Base-by-base conservation (phyloP, 2,888 invertebrate genomes). In the Ommatoiulus sabulosus region DNA sequence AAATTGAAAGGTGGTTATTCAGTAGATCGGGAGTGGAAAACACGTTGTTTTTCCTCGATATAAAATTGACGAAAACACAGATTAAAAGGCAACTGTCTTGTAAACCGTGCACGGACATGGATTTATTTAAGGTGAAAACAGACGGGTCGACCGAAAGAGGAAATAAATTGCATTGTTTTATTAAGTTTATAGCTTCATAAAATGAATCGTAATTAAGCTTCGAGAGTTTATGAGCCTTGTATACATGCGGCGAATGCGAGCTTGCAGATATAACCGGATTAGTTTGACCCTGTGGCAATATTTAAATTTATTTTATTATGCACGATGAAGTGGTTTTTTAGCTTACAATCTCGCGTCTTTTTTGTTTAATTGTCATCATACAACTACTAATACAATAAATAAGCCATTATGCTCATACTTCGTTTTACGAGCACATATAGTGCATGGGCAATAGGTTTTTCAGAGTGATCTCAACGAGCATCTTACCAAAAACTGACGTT, bases 181-280 rank as follows among this genome's bases (percentile, higher is more conserved):
- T 63, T 63, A 63, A 63, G 6, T 63, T 63, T 63, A 63, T 63
- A 63, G 63, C 63, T 63, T 63, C 63, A 63, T 63, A 63, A 63
- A 63, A 63, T 63, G 63, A 20, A 63, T 63, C 20, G 63, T 63
- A 63, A 63, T 63, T 63, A 63, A 63, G 63, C 63, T 63, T 63
- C 20, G 20, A 63, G 63, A 20, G 63, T 63, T 63, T 63, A 63
- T 20, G 63, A 20, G 63, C 63, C 63, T 63, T 63, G 63, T 63
- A 63, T 63, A 63, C 63, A 63, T 0, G 63, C 20, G 20, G 63
- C 15, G 63, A 63, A 17, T 63, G 63, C 20, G 63, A n/a, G 63
- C 63, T 63, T 63, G 63, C 20, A 20, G n/a, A 63, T 63, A 63
- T 20, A 63, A 63, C 63, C 63, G 63, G 63, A 63, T 63, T 20